These are phyloP conservation scores for Thalassaphorura encarpata DNA, from an alignment of 1,140 invertebrate species.

Conservation along the genomic window DNA sequence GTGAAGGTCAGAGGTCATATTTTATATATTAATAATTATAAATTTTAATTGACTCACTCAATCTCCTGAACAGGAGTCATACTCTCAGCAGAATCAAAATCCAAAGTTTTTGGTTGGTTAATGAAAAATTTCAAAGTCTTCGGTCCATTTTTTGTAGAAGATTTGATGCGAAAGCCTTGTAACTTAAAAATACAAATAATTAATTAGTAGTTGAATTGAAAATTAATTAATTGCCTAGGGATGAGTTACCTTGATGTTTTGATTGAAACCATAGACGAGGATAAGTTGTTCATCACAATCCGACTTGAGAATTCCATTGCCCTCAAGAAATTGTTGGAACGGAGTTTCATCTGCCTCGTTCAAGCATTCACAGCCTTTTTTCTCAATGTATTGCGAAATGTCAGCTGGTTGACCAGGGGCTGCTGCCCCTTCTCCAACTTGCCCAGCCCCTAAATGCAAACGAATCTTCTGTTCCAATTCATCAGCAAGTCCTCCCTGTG, in stretches of 20 bases:
- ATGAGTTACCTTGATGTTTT: constrained; percentile 32
- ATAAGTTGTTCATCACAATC: constrained; percentile 80
- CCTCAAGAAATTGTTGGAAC: constrained; percentile 62
- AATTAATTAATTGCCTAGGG: too few species aligned
- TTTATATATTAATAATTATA: too few species aligned
- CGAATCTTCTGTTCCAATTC: constrained; percentile 79
- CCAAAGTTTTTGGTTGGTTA: constrained; percentile 91
- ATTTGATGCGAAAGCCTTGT: constrained; percentile 94
- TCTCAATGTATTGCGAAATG: constrained; percentile 61
- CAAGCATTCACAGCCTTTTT: constrained; percentile 85
- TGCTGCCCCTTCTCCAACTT: constrained; percentile 49
- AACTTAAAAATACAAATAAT: constrained; percentile 48
- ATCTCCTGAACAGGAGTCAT: constrained; percentile 81
- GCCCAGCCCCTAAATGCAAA: constrained; percentile 69
- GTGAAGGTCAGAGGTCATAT: too few species aligned
- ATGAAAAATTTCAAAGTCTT: constrained; percentile 92
- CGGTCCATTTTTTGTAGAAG: constrained; percentile 75
- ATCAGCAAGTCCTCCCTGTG: constrained; percentile 63
- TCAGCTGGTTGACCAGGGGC: constrained; percentile 66
- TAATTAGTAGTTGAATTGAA: too few species aligned
- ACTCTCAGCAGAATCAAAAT: constrained; percentile 86
- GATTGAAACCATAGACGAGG: constrained; percentile 31
- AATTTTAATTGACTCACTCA: too few species aligned
- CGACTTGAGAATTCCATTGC: constrained; percentile 70
- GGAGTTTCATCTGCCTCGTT: constrained; percentile 93